These are phyloP conservation scores for Gyrodactylus salaris DNA, from an alignment of 1,140 invertebrate genomes.

Conservation along the genomic window DNA sequence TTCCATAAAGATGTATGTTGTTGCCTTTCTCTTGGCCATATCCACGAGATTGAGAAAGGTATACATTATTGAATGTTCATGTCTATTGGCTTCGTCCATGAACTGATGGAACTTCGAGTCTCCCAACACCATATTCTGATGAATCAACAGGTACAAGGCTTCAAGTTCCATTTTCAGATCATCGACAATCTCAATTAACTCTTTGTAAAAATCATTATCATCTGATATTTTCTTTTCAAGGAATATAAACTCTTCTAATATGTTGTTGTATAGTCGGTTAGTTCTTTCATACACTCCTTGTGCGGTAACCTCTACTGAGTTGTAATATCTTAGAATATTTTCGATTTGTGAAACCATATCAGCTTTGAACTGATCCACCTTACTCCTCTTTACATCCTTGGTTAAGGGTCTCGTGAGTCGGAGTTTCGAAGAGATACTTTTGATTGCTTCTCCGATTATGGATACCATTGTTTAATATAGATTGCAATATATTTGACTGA, in stretches of 20 bases:
- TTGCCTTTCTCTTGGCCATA: not conserved
- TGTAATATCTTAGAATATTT: not conserved
- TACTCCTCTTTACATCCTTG: not conserved
- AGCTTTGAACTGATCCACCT: not conserved
- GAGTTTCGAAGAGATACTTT: not conserved
- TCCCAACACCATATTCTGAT: not conserved
- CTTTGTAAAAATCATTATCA: not conserved
- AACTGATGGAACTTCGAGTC: not conserved
- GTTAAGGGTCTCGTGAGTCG: not conserved
- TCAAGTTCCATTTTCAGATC: not conserved
- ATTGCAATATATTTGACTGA: too few species aligned
- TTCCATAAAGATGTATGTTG: not conserved
- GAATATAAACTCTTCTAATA: not conserved
- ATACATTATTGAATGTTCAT: not conserved
- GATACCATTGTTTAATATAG: too few species aligned
- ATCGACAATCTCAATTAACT: not conserved
- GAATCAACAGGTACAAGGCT: not conserved
- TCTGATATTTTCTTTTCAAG: not conserved
- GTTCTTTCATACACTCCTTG: not conserved
- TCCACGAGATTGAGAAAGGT: not conserved
- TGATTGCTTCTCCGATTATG: not conserved
- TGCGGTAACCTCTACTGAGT: not conserved
- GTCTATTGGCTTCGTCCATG: not conserved
- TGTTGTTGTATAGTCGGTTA: not conserved
- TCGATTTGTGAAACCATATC: not conserved